Conservation (phyloP, 1,140 invertebrate genomes). For the Nomia melanderi region DNA sequence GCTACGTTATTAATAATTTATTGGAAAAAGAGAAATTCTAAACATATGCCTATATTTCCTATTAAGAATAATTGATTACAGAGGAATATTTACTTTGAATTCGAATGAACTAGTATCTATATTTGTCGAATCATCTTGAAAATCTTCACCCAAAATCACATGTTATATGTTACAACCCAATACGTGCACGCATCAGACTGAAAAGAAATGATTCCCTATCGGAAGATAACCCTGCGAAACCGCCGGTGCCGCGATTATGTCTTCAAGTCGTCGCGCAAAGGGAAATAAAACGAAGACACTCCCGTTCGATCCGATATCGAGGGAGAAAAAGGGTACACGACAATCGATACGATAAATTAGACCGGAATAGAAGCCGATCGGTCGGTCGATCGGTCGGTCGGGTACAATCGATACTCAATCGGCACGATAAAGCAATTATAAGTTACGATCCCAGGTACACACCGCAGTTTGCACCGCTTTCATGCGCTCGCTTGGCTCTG, state of each 20-base stretch:
- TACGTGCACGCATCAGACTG: too few relatives aligned
- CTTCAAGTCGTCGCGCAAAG: background rate
- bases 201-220: too few relatives aligned
- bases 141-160: too few relatives aligned
- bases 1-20: too few relatives aligned
- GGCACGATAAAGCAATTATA: constrained; percentile 41
- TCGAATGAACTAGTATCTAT: too few relatives aligned
- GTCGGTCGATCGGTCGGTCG: background rate
- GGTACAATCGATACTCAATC: constrained; percentile 18
- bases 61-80: too few relatives aligned
- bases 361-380: background rate
- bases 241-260: background rate
- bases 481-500: constrained; percentile 37
- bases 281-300: background rate
- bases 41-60: too few relatives aligned
- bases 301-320: background rate
- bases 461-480: constrained; percentile 47
- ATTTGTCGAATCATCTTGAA: too few relatives aligned
- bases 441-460: constrained; percentile 35
- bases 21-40: too few relatives aligned
- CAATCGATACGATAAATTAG: constrained; percentile 11
- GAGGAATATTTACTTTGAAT: too few relatives aligned
- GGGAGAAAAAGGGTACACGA: background rate
- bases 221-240: background rate
- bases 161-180: too few relatives aligned